phyloP scores from a whole-genome alignment of 2,888 invertebrate genomes.

The Tetrapedia diversipes region DNA sequence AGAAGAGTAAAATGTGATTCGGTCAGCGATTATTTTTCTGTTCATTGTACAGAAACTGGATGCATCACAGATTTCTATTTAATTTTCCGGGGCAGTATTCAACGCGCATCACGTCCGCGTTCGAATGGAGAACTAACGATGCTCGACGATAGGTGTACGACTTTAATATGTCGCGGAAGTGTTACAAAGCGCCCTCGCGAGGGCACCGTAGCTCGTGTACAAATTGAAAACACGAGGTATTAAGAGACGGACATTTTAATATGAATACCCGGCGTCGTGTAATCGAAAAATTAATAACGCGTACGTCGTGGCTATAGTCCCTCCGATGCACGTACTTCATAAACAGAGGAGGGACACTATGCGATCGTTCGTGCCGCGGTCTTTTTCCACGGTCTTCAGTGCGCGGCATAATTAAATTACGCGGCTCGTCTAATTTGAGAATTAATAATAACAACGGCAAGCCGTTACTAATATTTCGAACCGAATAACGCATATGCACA shows the following conservation, averaged over 20 bases:
- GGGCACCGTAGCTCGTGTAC: not conserved
- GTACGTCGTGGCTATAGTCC: slow-evolving; percentile 2
- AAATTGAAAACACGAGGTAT: slow-evolving; percentile 30
- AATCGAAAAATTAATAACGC: slow-evolving; percentile 54
- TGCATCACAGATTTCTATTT: not conserved
- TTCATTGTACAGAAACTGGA: not conserved
- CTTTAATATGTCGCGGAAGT: slow-evolving; percentile 21
- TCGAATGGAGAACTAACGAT: slow-evolving; percentile 16
- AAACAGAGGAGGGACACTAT: not conserved
- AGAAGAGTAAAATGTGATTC: too few relatives aligned
- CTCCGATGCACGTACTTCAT: slow-evolving; percentile 11
- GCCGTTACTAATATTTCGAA: slow-evolving; percentile 51
- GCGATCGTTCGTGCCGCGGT: not conserved
- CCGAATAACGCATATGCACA: slow-evolving; percentile 6
- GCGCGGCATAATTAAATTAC: slow-evolving; percentile 31
- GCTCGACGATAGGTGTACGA: slow-evolving; percentile 17
- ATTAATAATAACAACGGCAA: slow-evolving; percentile 59
- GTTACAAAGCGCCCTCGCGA: slow-evolving; percentile 1
- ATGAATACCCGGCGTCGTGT: slow-evolving; percentile 24
- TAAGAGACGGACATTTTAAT: slow-evolving; percentile 33
- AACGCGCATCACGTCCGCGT: not conserved
- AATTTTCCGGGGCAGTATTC: not conserved
- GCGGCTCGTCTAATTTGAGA: slow-evolving; percentile 51
- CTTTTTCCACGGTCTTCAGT: not conserved
- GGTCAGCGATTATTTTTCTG: not conserved